Conservation (phyloP, 2,113 vertebrate genomes). For the Lasiurus cinereus region DNA sequence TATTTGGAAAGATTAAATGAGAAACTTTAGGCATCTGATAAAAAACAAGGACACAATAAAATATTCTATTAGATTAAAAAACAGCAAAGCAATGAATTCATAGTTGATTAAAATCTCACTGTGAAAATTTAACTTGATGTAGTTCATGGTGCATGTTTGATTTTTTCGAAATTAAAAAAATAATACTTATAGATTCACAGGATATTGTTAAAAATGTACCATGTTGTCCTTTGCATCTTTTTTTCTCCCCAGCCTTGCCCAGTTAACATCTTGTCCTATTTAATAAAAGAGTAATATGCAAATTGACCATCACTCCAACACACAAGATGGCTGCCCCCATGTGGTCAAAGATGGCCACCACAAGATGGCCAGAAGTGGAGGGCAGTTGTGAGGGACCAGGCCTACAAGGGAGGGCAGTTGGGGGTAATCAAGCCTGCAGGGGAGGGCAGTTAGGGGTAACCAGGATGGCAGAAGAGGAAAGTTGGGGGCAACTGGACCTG, state of each 20-base stretch:
- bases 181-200: not conserved
- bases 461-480: no score
- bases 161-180: not conserved
- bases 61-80: not conserved
- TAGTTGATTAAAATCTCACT: not conserved
- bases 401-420: no score
- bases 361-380: no score
- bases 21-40: not conserved
- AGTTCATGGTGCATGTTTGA: not conserved
- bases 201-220: not conserved
- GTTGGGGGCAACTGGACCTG: no score
- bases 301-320: no score
- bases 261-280: not conserved
- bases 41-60: not conserved
- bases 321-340: no score
- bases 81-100: not conserved
- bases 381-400: no score
- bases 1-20: conserved; percentile 6
- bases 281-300: no score
- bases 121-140: not conserved
- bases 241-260: not conserved
- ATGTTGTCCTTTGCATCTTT: not conserved
- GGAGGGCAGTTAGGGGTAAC: no score
- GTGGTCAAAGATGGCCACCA: no score
- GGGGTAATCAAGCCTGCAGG: no score